phyloP scores from a whole-genome alignment of 2,797 vertebrate genomes.

The Monodelphis domestica region DNA sequence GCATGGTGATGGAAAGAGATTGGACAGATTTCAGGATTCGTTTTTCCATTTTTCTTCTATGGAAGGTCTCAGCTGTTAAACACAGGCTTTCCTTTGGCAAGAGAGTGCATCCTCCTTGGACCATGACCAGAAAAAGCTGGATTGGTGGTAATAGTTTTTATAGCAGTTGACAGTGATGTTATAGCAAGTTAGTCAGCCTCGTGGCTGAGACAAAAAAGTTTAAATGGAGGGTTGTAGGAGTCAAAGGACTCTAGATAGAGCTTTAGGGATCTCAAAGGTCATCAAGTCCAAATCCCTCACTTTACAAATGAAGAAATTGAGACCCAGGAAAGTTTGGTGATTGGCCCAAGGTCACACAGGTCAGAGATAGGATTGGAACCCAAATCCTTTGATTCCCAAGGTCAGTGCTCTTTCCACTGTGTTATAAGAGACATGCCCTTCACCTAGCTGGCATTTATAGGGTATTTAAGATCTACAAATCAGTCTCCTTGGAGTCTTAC shows the following conservation, averaged over 20 bases:
- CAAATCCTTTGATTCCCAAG: neutral
- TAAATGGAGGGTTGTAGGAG: neutral
- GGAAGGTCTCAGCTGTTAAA: neutral
- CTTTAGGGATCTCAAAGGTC: neutral
- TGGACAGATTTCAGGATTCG: accelerated
- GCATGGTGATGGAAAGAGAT: neutral
- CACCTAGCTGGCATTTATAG: neutral
- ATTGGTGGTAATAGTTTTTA: neutral
- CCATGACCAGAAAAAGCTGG: neutral
- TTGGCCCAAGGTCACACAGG: neutral
- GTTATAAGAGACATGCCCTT: accelerated
- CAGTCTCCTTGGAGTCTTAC: neutral
- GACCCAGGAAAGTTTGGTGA: neutral
- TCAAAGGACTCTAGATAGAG: neutral
- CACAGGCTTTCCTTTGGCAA: accelerated
- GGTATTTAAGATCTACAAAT: too few relatives aligned
- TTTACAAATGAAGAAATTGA: neutral
- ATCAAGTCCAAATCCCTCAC: accelerated
- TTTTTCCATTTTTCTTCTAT: neutral
- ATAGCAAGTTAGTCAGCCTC: neutral
- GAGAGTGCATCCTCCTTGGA: neutral
- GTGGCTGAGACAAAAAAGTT: neutral
- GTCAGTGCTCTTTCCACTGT: neutral
- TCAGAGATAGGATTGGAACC: too few relatives aligned
- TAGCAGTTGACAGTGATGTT: neutral